These are phyloP conservation scores for Dinocampus coccinellae DNA, from an alignment of 2,888 invertebrate genomes.

Conservation along the genomic window DNA sequence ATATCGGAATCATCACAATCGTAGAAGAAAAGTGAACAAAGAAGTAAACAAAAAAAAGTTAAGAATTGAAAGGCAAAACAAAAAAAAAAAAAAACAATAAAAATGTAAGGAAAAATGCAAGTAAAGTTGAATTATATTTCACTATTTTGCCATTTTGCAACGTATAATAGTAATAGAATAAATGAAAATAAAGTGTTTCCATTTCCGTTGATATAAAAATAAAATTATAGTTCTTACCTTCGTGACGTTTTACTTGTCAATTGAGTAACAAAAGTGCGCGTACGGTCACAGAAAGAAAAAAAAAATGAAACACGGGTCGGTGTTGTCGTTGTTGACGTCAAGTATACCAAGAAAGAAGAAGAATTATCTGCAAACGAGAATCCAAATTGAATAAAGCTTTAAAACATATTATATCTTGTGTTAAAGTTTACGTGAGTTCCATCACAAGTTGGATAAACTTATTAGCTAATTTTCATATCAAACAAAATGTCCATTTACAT, in stretches of 20 bases:
- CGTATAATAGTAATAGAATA: background rate
- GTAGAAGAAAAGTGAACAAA: no score
- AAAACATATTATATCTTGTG: conserved; percentile 40
- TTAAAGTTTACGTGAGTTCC: conserved; percentile 43
- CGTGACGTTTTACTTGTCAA: background rate
- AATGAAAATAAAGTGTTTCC: conserved; percentile 4
- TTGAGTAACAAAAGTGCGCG: background rate
- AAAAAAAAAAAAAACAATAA: no score
- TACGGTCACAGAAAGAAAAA: background rate
- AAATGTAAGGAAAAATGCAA: background rate
- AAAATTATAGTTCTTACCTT: conserved; percentile 3
- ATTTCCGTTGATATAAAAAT: background rate
- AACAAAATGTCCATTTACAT: background rate
- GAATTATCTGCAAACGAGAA: conserved; percentile 45
- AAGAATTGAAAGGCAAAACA: no score
- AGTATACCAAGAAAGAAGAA: background rate
- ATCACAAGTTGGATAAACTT: conserved; percentile 41
- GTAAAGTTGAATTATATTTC: background rate
- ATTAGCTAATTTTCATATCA: conserved; percentile 29
- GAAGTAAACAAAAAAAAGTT: no score
- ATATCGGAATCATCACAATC: no score
- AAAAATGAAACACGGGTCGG: background rate
- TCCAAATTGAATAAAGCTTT: conserved; percentile 47
- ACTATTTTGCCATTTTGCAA: no score
- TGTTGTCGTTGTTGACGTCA: background rate